phyloP scores from a whole-genome alignment of 2,888 invertebrate genomes.

The Aleiodes testaceus region DNA sequence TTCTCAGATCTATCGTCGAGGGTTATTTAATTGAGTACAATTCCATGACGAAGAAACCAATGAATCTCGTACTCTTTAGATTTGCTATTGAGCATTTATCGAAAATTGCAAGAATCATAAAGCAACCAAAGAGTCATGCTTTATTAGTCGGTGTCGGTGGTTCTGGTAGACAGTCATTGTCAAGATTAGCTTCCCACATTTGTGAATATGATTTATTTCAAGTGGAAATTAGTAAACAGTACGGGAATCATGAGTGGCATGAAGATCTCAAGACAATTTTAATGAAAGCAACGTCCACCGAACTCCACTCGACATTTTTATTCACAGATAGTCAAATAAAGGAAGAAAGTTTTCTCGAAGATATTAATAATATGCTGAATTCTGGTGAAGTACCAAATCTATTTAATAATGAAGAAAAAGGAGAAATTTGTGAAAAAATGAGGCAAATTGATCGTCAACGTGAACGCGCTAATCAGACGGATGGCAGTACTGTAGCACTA shows the following conservation, averaged over 20 bases:
- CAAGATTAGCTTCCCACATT: conserved; percentile 92
- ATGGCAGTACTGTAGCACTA: conserved; percentile 91
- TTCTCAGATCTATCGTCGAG: conserved; percentile 87
- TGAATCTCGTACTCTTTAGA: conserved; percentile 95
- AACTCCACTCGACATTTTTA: conserved; percentile 90
- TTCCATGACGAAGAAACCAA: conserved; percentile 96
- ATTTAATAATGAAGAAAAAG: conserved; percentile 88
- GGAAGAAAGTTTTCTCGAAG: conserved; percentile 94
- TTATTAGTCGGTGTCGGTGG: conserved; percentile 94
- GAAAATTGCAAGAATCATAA: conserved; percentile 90
- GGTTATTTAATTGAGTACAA: conserved; percentile 93
- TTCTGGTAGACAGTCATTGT: conserved; percentile 93
- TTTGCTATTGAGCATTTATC: conserved; percentile 97
- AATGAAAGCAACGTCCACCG: conserved; percentile 86
- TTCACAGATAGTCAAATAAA: conserved; percentile 95
- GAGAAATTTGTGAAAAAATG: conserved; percentile 95
- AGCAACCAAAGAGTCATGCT: conserved; percentile 93
- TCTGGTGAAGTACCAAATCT: conserved; percentile 94
- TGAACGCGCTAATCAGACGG: conserved; percentile 90
- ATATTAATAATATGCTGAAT: conserved; percentile 92
- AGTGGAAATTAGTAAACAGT: conserved; percentile 91
- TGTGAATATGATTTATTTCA: conserved; percentile 92
- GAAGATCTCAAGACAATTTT: conserved; percentile 91
- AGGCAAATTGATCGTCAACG: conserved; percentile 89
- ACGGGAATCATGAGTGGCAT: conserved; percentile 89